Evolutionary conservation across 2,797 vertebrate species (phyloP).

Genomic region (Xerus rutilus): DNA sequence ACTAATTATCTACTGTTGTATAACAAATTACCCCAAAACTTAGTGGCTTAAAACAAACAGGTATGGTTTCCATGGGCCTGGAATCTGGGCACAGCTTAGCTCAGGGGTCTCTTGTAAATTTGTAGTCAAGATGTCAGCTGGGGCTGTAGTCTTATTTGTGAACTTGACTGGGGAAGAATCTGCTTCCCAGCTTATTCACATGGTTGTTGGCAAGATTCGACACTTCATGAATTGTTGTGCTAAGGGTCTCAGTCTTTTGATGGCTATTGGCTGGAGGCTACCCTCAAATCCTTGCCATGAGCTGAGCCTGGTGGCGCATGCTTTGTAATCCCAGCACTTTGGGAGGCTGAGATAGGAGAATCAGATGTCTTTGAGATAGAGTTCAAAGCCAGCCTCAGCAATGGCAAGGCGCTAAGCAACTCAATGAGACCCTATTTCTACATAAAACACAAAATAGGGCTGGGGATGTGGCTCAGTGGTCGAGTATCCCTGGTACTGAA

Average conservation of each 20-base stretch:
- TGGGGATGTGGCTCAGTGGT: no score
- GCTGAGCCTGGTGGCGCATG: no score
- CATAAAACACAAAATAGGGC: no score
- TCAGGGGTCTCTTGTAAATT: neutral
- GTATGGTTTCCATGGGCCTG: neutral
- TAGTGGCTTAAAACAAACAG: neutral
- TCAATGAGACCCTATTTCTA: no score
- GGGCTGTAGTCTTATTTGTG: neutral
- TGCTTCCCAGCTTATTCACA: neutral
- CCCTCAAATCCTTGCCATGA: neutral
- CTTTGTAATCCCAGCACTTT: no score
- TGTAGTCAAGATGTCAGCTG: neutral
- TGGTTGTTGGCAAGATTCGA: neutral
- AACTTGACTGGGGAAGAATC: neutral
- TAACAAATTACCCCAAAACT: neutral
- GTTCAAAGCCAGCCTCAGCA: no score
- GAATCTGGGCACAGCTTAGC: neutral
- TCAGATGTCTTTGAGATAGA: no score
- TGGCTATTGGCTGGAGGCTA: neutral
- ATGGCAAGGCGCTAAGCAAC: no score
- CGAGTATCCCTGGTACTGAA: no score
- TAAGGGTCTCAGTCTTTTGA: neutral
- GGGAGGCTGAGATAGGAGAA: no score
- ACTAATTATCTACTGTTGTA: neutral
- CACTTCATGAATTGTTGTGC: neutral